A percentile compares a stretch with the other conserved stretches of the same genome.
phyloP scores from a whole-genome alignment of 2,888 invertebrate species.

The Ryuthela nishihirai region DNA sequence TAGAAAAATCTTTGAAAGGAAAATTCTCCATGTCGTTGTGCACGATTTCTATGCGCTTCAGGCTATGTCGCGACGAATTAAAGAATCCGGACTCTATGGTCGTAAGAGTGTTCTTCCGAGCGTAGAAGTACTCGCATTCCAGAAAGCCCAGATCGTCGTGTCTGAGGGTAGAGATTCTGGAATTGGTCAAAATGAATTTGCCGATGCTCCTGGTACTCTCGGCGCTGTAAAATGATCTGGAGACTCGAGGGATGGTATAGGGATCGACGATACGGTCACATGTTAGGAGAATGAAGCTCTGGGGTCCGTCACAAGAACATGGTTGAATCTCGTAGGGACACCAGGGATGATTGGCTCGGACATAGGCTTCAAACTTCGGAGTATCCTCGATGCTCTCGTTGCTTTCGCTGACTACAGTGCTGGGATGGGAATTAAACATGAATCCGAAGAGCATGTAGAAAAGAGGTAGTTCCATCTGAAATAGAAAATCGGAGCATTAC shows the following conservation, averaged over 20 bases:
- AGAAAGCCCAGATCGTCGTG: constrained; percentile 12
- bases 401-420: too few relatives aligned
- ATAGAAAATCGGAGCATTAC: too few relatives aligned
- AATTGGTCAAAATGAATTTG: constrained; percentile 36
- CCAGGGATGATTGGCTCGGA: constrained; percentile 17
- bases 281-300: constrained; percentile 21
- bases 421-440: too few relatives aligned
- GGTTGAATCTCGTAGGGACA: constrained; percentile 29
- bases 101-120: constrained; percentile 27
- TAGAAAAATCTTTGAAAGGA: constrained; percentile 31
- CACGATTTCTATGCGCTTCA: constrained; percentile 37
- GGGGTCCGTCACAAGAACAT: constrained; percentile 34
- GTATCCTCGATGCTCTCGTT: too few relatives aligned
- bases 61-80: constrained; percentile 12
- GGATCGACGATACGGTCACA: constrained; percentile 28
- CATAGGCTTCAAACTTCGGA: constrained; percentile 7
- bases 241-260: constrained; percentile 11
- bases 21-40: constrained; percentile 36
- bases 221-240: constrained; percentile 1
- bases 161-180: constrained; percentile 19
- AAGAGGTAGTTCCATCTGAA: too few relatives aligned
- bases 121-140: constrained; percentile 29
- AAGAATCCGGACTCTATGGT: constrained; percentile 22
- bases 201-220: constrained; percentile 17
- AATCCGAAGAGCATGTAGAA: too few relatives aligned